Percentiles rank a stretch among this genome's conserved stretches.
Evolutionary conservation across 2,797 vertebrate species (phyloP).

Genomic region (Dallia pectoralis): DNA sequence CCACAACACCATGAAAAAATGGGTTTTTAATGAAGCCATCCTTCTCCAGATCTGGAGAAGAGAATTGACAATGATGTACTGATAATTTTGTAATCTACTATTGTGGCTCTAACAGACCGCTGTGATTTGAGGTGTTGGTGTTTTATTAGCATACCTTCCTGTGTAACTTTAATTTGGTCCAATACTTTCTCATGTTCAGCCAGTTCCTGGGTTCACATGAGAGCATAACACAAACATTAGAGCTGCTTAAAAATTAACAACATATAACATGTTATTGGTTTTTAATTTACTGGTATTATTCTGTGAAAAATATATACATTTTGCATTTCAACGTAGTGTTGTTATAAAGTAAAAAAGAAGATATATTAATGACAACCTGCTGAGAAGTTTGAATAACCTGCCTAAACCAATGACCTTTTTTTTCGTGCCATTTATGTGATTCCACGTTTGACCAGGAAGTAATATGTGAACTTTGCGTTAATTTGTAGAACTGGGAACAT

Average conservation of each 20-base stretch:
- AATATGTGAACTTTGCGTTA: background rate
- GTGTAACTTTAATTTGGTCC: conserved; percentile 66
- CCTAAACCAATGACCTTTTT: no score
- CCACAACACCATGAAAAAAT: conserved; percentile 79
- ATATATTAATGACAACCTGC: background rate
- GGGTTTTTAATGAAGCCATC: conserved; percentile 84
- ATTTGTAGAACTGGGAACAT: no score
- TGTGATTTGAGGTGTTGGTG: background rate
- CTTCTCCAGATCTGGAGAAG: conserved; percentile 73
- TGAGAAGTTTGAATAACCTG: no score
- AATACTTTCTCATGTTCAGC: conserved; percentile 64
- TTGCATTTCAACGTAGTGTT: no score
- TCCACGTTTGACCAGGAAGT: background rate
- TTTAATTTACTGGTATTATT: background rate
- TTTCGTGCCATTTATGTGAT: background rate
- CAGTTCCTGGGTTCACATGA: conserved; percentile 59
- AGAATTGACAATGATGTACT: background rate
- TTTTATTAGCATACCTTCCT: conserved; percentile 62
- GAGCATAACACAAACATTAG: background rate
- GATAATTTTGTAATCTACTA: background rate
- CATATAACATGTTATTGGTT: background rate
- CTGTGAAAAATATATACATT: no score
- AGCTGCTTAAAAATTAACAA: background rate
- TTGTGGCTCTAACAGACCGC: background rate
- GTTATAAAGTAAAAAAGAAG: no score